Evolutionary conservation across 2,797 vertebrate species (phyloP).

Genomic region (Dicrostonyx torquatus): DNA sequence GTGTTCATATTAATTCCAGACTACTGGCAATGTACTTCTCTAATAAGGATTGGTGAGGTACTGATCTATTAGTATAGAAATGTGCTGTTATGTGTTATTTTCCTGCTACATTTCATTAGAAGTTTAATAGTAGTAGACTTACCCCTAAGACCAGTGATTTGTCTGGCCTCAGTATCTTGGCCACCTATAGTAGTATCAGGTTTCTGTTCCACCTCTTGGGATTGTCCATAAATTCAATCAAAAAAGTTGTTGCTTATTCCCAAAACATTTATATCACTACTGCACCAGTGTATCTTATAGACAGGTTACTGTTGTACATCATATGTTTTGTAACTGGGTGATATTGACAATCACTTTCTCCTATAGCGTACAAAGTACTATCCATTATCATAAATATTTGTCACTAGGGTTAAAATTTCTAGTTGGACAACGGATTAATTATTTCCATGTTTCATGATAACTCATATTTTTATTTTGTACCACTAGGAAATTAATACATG

Average conservation of each 20-base stretch:
- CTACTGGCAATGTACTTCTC: neutral
- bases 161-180: neutral
- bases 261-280: neutral
- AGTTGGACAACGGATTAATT: neutral
- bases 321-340: neutral
- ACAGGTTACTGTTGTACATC: neutral
- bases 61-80: neutral
- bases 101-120: neutral
- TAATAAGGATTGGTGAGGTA: neutral
- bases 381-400: neutral
- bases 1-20: neutral
- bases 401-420: neutral
- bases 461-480: neutral
- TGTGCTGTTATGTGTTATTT: neutral
- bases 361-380: neutral
- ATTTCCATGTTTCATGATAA: neutral
- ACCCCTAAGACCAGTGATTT: neutral
- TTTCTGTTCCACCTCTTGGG: neutral
- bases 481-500: constrained; percentile 2
- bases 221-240: neutral
- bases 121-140: neutral
- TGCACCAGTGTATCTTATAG: neutral
- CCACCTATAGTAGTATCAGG: neutral
- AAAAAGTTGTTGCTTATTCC: neutral
- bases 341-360: neutral